Conservation (phyloP, 1,140 invertebrate species). For the Lepidurus couesii region DNA sequence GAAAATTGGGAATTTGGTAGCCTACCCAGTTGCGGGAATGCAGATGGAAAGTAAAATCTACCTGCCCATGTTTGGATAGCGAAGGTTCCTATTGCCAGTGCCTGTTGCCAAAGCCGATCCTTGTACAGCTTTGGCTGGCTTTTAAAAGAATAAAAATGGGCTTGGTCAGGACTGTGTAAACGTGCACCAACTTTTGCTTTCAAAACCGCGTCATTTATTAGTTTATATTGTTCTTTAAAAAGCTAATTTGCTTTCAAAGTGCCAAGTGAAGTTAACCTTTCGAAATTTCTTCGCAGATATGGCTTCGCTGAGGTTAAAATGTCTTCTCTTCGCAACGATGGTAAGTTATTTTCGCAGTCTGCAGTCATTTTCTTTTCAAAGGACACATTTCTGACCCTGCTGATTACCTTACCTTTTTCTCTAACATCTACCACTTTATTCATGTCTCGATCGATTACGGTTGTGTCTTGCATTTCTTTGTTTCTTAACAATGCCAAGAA, state of each 20-base stretch:
- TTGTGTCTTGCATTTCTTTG: too few relatives aligned
- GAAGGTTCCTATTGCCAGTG: background rate
- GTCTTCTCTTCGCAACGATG: background rate
- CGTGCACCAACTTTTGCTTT: background rate
- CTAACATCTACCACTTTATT: too few relatives aligned
- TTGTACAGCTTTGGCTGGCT: constrained; percentile 5
- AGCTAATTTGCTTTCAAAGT: background rate
- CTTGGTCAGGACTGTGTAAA: background rate
- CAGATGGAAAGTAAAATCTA: constrained; percentile 9
- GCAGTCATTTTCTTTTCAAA: background rate
- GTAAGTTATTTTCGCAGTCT: background rate
- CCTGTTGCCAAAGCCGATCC: background rate
- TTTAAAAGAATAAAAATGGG: background rate
- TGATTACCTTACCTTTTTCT: too few relatives aligned
- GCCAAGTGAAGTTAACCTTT: background rate
- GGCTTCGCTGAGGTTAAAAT: background rate
- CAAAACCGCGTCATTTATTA: background rate
- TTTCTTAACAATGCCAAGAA: too few relatives aligned
- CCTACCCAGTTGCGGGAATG: background rate
- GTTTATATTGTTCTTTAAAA: background rate
- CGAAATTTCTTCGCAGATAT: background rate
- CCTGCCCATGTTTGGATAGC: background rate
- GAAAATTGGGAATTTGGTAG: background rate
- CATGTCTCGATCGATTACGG: too few relatives aligned
- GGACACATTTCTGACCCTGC: background rate